A percentile compares a stretch with the other conserved stretches of the same genome.
Evolutionary conservation across 2,888 invertebrate species (phyloP).

Genomic region (Empis livida): DNA sequence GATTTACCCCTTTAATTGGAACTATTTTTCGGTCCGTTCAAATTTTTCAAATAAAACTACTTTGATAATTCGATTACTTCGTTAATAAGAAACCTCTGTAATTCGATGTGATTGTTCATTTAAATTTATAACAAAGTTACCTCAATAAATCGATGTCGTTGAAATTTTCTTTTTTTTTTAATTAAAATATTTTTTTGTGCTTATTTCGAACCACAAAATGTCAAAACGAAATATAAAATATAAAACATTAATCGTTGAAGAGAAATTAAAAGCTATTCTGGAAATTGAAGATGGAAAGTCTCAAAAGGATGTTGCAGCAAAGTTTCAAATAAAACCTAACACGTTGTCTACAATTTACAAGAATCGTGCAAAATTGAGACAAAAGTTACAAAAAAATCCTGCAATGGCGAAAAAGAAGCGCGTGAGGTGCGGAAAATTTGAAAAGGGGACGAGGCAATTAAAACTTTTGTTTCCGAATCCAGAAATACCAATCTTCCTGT

Average conservation of each 20-base stretch:
- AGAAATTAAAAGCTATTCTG: neutral
- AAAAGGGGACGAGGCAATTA: neutral
- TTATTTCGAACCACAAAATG: too few relatives aligned
- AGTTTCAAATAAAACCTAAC: neutral
- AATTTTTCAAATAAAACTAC: too few relatives aligned
- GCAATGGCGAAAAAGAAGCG: neutral
- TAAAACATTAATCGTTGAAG: neutral
- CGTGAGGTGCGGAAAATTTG: neutral
- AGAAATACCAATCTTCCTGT: neutral
- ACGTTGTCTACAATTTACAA: neutral
- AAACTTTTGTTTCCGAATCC: neutral
- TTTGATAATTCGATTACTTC: too few relatives aligned
- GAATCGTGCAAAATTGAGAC: neutral
- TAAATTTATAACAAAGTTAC: too few relatives aligned
- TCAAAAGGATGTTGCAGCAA: neutral
- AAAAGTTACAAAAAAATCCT: neutral
- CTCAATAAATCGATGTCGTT: too few relatives aligned
- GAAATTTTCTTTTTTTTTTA: too few relatives aligned
- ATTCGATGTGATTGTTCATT: too few relatives aligned
- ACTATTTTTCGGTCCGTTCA: too few relatives aligned
- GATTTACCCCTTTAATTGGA: too few relatives aligned
- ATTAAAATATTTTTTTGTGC: too few relatives aligned
- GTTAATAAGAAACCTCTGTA: too few relatives aligned
- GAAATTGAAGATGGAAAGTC: neutral
- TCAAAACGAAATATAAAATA: too few relatives aligned